Base-by-base conservation (phyloP, 2,113 vertebrate species). In the Dicentrarchus labrax region DNA sequence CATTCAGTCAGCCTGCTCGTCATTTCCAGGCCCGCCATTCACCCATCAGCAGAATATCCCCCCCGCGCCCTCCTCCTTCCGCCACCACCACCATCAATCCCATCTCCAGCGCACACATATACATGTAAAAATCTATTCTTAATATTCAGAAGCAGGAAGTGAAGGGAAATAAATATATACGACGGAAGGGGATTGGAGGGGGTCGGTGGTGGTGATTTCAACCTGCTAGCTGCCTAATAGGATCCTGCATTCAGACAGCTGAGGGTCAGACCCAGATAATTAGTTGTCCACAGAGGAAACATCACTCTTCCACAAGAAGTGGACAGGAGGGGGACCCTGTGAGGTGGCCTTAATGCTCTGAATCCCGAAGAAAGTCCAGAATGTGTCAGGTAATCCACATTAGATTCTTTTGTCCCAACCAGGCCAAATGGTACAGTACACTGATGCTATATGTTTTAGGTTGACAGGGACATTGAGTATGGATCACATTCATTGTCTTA, bases 101-200 rank as follows among this genome's bases (percentile, higher is more conserved):
- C 88, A 93, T 92, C 93, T 88, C 61, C 85, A 72, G 85, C 38
- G 56, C 83, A 86, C 91, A 92, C 84, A 94, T 92, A 92, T 93
- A 98, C 97, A 98, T 98, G 97, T 97, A 97, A 98, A 97, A 98
- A 97, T 97, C 97, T 97, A 97, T 97, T 98, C 97, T 99, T 97
- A 97, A 98, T 99, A 98, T 98, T 98, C 97, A 98, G 96, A 96
- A 96, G 96, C 95, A 93, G 96, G 96, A 97, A 97, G 96, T 96
- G 96, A 95, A 96, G 96, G 95, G 96, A 97, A 97, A 97, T 97
- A 97, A 91, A 94, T 93, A 92, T 93, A 94, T 91, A 86, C 87
- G 74, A 87, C 24, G 85, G 73, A 88, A 85, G 74, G 67, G 73
- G 78, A 88, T 84, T 85, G 87, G 86, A 85, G 96, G 96, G 91